These are phyloP conservation scores for Condylostylus longicornis DNA, from an alignment of 1,140 invertebrate species.

Conservation along the genomic window DNA sequence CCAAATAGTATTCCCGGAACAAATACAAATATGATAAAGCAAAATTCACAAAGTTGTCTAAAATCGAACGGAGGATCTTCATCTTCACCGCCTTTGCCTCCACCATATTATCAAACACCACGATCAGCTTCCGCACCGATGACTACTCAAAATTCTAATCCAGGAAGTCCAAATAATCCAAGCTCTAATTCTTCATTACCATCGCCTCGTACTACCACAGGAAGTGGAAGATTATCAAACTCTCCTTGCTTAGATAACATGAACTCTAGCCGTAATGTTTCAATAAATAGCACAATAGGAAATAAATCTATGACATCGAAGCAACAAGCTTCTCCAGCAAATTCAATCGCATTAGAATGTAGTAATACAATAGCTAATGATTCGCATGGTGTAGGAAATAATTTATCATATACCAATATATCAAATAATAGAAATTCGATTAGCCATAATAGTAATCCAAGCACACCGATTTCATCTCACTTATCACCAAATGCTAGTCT, in stretches of 20 bases:
- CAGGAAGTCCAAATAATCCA: constrained; percentile 52
- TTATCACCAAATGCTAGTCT: constrained; percentile 39
- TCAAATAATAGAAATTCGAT: constrained; percentile 33
- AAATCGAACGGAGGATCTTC: no score
- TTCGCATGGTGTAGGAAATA: background rate
- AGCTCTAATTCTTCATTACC: constrained; percentile 54
- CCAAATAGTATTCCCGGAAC: no score
- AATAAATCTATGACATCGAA: constrained; percentile 38
- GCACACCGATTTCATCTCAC: constrained; percentile 50
- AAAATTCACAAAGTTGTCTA: no score
- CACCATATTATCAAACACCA: constrained; percentile 68
- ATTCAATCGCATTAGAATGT: constrained; percentile 1
- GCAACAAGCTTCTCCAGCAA: constrained; percentile 20
- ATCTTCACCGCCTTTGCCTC: no score
- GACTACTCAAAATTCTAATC: constrained; percentile 54
- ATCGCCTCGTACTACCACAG: constrained; percentile 50
- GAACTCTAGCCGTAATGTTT: constrained; percentile 30
- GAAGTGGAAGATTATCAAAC: constrained; percentile 35
- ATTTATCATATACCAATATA: background rate
- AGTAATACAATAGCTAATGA: background rate
- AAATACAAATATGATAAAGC: no score
- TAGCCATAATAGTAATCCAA: constrained; percentile 43
- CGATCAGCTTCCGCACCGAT: constrained; percentile 72
- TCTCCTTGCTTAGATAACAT: constrained; percentile 44
- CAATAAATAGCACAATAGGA: no score